Evolutionary conservation across 1,140 invertebrate species (phyloP).

Genomic region (Zophobas atratus): DNA sequence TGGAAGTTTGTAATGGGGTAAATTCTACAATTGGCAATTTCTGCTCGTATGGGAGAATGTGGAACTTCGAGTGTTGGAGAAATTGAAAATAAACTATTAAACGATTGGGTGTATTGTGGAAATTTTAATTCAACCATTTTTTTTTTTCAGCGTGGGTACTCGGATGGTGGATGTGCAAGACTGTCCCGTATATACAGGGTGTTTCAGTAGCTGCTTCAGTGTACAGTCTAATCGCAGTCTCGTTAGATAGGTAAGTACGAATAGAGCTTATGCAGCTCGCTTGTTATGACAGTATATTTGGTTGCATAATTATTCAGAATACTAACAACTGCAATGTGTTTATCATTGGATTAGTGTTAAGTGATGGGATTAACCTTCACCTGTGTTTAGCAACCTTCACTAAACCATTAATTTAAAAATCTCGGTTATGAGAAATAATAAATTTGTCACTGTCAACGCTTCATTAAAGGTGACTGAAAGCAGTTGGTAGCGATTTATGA

Average conservation of each 20-base stretch:
- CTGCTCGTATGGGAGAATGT: no score
- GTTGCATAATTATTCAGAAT: not conserved
- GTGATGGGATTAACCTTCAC: not conserved
- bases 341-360: no score
- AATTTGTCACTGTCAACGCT: slow-evolving; percentile 20
- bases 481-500: no score
- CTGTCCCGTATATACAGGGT: slow-evolving; percentile 94
- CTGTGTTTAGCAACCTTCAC: not conserved
- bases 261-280: not conserved
- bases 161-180: slow-evolving; percentile 95
- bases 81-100: no score
- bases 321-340: not conserved
- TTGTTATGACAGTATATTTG: not conserved
- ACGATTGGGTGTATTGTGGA: no score
- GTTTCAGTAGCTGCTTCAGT: slow-evolving; percentile 95
- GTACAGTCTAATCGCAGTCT: slow-evolving; percentile 94
- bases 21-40: no score
- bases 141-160: slow-evolving; percentile 90
- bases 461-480: not conserved
- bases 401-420: slow-evolving; percentile 16
- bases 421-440: slow-evolving; percentile 19
- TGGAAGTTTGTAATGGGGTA: no score
- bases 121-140: slow-evolving; percentile 20
- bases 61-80: no score
- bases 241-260: slow-evolving; percentile 88